These are phyloP conservation scores for Hypena proboscidalis DNA, from an alignment of 2,888 invertebrate species.

Conservation along the genomic window DNA sequence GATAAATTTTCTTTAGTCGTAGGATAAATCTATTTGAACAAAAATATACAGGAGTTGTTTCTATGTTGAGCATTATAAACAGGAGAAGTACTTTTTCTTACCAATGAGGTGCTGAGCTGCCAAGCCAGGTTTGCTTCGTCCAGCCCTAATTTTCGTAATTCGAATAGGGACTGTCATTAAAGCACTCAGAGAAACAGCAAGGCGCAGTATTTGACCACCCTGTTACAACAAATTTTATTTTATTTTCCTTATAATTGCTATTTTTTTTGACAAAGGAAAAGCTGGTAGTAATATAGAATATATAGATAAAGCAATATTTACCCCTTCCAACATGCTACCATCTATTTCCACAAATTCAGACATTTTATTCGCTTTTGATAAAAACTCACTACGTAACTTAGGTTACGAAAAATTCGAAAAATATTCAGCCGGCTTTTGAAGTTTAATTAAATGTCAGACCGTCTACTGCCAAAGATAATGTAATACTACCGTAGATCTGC, in stretches of 20 bases:
- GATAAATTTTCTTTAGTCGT: too few relatives aligned
- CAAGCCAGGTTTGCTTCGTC: constrained; percentile 92
- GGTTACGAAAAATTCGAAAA: background rate
- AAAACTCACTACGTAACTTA: background rate
- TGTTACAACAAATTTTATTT: constrained; percentile 58
- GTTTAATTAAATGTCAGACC: too few relatives aligned
- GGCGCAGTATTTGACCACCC: constrained; percentile 96
- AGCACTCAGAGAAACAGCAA: constrained; percentile 92
- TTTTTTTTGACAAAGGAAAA: too few relatives aligned
- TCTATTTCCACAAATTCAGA: constrained; percentile 87
- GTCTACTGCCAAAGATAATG: too few relatives aligned
- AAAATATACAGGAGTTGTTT: background rate
- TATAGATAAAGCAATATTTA: constrained; percentile 78
- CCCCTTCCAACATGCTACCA: constrained; percentile 92
- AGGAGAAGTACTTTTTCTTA: too few relatives aligned
- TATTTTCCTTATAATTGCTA: background rate
- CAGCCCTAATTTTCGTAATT: constrained; percentile 92
- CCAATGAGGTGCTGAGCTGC: constrained; percentile 93
- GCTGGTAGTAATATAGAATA: background rate
- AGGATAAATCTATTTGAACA: too few relatives aligned
- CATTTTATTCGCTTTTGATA: constrained; percentile 38
- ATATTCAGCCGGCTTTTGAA: background rate
- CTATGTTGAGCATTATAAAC: background rate
- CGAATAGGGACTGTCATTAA: constrained; percentile 89
- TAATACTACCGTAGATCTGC: too few relatives aligned